Conservation (phyloP, 1,140 invertebrate genomes). For the Musca vetustissima region DNA sequence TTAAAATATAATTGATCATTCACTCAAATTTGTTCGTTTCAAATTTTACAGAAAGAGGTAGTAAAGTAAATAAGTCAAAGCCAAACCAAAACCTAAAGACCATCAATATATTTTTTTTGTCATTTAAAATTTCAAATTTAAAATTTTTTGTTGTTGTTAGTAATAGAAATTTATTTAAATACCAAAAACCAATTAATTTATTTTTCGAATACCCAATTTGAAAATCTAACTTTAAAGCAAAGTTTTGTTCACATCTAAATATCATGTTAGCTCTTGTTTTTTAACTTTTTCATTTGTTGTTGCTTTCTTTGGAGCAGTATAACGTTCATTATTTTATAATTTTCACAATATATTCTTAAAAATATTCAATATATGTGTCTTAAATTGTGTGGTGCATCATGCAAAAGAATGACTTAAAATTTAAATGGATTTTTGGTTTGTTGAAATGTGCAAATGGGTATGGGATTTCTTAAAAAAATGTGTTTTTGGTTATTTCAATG, state of each 20-base stretch:
- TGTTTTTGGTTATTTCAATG: too few species aligned
- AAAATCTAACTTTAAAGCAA: neutral
- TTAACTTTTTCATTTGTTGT: slow-evolving; percentile 5
- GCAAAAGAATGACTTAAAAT: too few species aligned
- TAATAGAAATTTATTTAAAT: neutral
- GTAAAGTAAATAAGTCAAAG: too few species aligned
- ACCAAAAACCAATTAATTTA: slow-evolving; percentile 21
- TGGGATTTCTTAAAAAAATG: too few species aligned
- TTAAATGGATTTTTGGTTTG: too few species aligned
- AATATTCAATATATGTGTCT: too few species aligned
- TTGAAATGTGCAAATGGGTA: too few species aligned
- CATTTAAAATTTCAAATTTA: neutral
- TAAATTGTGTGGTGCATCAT: too few species aligned
- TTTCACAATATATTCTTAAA: neutral
- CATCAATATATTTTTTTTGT: slow-evolving; percentile 18
- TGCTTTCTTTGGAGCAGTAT: neutral
- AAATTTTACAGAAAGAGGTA: too few species aligned
- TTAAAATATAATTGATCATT: neutral
- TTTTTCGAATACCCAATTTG: neutral
- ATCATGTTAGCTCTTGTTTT: slow-evolving; percentile 25
- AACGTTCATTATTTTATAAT: neutral
- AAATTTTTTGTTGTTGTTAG: slow-evolving; percentile 13
- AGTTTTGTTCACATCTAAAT: neutral
- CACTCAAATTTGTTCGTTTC: too few species aligned
- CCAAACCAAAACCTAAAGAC: slow-evolving; percentile 9